These are phyloP conservation scores for Andricus grossulariae DNA, from an alignment of 1,140 invertebrate genomes.

Conservation along the genomic window DNA sequence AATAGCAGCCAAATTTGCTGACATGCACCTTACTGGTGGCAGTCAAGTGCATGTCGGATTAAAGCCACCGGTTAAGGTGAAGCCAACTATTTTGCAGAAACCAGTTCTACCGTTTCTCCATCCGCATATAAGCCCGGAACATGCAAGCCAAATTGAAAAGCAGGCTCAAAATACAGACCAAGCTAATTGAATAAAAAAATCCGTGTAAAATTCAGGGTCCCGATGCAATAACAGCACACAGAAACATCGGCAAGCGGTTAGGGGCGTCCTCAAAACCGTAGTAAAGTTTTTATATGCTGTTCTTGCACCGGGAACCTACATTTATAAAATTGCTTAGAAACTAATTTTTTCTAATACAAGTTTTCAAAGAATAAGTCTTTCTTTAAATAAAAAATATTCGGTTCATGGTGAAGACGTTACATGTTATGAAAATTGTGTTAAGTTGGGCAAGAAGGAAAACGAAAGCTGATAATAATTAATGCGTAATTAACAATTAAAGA, in stretches of 20 bases:
- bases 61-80: slow-evolving; percentile 84
- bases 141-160: slow-evolving; percentile 72
- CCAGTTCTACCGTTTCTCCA: slow-evolving; percentile 77
- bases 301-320: too few species aligned
- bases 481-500: too few species aligned
- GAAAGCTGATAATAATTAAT: too few species aligned
- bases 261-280: too few species aligned
- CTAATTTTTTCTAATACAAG: too few species aligned
- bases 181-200: slow-evolving; percentile 56
- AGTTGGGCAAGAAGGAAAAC: too few species aligned
- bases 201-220: slow-evolving; percentile 9
- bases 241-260: not conserved
- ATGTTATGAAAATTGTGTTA: too few species aligned
- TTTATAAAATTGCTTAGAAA: too few species aligned
- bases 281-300: too few species aligned
- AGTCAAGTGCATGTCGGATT: slow-evolving; percentile 76
- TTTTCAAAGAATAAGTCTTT: too few species aligned
- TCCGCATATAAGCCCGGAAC: slow-evolving; percentile 71
- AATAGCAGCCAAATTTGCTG: slow-evolving; percentile 78
- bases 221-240: not conserved
- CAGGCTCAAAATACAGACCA: slow-evolving; percentile 70
- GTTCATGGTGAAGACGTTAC: too few species aligned
- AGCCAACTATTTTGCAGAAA: slow-evolving; percentile 84
- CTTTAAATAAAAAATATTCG: too few species aligned
- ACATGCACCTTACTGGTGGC: slow-evolving; percentile 77